Conservation (phyloP, 2,797 vertebrate species). For the Girardinus metallicus region DNA sequence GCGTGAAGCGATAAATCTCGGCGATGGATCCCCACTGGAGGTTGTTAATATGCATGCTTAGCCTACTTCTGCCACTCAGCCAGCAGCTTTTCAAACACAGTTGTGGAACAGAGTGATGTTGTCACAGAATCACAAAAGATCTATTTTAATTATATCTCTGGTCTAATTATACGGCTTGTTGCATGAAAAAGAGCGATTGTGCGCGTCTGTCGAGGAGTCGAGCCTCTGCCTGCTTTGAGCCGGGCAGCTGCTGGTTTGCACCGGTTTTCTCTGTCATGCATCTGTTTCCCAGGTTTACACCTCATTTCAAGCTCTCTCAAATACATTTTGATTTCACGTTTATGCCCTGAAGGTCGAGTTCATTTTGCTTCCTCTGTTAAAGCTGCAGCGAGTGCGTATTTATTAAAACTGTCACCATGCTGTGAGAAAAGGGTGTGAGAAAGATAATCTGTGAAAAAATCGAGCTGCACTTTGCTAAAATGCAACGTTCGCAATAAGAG, state of each 20-base stretch:
- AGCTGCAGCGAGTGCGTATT: no score
- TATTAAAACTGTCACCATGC: no score
- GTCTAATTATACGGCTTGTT: constrained; percentile 39
- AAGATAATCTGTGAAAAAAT: no score
- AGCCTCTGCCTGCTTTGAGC: constrained; percentile 35
- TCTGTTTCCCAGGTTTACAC: constrained; percentile 35
- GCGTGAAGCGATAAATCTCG: constrained; percentile 46
- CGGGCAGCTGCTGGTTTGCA: constrained; percentile 33
- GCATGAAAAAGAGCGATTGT: constrained; percentile 31
- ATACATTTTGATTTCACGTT: not conserved
- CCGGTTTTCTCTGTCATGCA: constrained; percentile 25
- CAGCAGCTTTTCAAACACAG: constrained; percentile 46
- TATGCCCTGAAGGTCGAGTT: not conserved
- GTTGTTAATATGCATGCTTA: constrained; percentile 58
- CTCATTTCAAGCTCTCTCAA: constrained; percentile 21
- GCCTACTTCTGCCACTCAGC: constrained; percentile 54
- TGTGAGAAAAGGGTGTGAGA: no score
- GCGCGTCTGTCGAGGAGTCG: constrained; percentile 17
- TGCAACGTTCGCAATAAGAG: no score
- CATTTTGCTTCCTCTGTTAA: no score
- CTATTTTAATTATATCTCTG: constrained; percentile 56
- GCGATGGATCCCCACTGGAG: constrained; percentile 52
- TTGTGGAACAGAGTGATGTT: constrained; percentile 53
- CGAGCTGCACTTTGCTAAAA: no score
- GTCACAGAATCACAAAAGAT: constrained; percentile 61